Evolutionary conservation across 1,140 invertebrate species (phyloP), one percentile per base, ranked within the genome.

Genomic region (Hycleus phaleratus): DNA sequence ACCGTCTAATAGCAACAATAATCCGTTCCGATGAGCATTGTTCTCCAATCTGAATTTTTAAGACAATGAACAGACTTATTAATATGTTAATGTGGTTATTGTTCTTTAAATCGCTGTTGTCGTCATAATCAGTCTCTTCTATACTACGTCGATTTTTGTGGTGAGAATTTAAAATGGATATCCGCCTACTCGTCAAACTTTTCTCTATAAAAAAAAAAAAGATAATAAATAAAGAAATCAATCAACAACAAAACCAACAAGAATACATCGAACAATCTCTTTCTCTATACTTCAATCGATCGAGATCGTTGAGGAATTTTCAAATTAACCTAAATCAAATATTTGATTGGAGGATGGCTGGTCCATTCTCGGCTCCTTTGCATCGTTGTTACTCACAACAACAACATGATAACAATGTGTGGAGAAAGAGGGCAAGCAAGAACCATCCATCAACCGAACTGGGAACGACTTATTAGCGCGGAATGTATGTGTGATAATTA

Each of bases 401-500:
- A 32, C 32, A 32, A 32, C 26, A 10, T 49, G 26, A 38, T 25
- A 7, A 38, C 32, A 7, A 10, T 24, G 18, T 6, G 18, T 4
- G 46, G 10, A 24, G 24, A 38, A 32, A 38, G 39, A 53, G 51
- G 42, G 40, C 57, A 44, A 40, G 42, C 47, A 39, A 46, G 52
- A 59, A 26, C 55, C 48, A 60, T 63, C 59, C 58, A 63, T 63
- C 62, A 63, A 63, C 32, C 32, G 32, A 32, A 32, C 32, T 32
- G 32, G 7, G 32, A 60, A 54, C 53, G 62, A 49, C 62, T 63
- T 63, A 63, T 63, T 63, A 63, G 56, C 58, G 49, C 58, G 62
- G 62, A 63, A 63, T 63, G 58, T 54, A 48, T 51, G 62, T 60
- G 62, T 63, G 62, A 63, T 63, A 63, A 63, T 63, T 63, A 63